Base-by-base conservation (phyloP, 2,797 vertebrate species). In the Aulostomus chinensis region DNA sequence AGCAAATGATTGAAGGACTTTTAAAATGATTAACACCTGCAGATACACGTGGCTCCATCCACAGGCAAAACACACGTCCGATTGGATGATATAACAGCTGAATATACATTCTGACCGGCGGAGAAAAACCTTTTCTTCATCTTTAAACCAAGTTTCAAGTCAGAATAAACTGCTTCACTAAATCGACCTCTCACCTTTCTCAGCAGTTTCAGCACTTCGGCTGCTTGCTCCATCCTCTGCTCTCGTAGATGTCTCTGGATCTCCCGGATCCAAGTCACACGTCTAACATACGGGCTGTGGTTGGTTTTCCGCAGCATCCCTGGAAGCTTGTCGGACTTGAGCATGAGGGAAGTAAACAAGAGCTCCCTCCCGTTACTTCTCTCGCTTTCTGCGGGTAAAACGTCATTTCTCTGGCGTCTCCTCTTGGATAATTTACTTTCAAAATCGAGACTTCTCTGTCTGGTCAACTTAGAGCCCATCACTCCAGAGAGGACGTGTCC, bases 401-500 rank as follows among this genome's bases (percentile, higher is more conserved):
- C 25, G 17, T 85, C 82, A 47, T 71, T 61, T 28, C 81, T 62
- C 73, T 79, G 81, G 11, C 81, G 83, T 46, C 79, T 81, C 14
- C 76, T 88, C 47, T 80, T 85, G 29, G 82, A 80, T 61, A 88
- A 66, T 73, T 83, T 68, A 45, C 73, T 64, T 9, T 93, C 92
- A 21, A 92, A 81, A 59, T 93, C 89, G 68, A 93, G 88, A 85
- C 92, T 93, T 78, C 91, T 91, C 79, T 88, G 93, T 41, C 93
- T 91, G 86, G 89, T 93, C 70, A 94, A 85, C 76, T 92, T 90
- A 43, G 93, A 94, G 25, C 94, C 94, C 94, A 95, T 94, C 70
- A 77, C 83, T 75, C 73, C 58, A 25, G 53, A 35, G 68, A 61
- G 66, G 71, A 78, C 20, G 68, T 26, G 51, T 64, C 51, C 22